Base-by-base conservation (phyloP, 1,140 invertebrate species). In the Eciton burchellii region DNA sequence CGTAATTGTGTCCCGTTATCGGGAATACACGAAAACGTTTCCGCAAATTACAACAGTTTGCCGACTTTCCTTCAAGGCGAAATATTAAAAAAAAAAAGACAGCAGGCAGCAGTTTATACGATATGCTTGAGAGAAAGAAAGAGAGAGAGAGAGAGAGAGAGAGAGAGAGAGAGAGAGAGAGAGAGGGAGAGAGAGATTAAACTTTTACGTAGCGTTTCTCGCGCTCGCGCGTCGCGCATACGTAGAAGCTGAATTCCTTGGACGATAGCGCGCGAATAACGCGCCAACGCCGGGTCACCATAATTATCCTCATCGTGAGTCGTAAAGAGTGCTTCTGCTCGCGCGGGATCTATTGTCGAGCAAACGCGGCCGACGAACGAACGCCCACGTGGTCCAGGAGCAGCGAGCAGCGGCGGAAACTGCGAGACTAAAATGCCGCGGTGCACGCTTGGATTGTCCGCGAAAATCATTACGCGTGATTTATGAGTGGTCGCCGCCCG, bases 301-400 rank as follows among this genome's bases (percentile, higher is more conserved):
- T 74, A 74, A 81, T 81, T 81, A 81, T 81, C 79, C 54, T 41
- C 70, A 60, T 81, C 79, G 79, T 14, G 47, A 73, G 68, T 52
- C 79, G 79, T 81, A 81, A 81, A 81, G n/a, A n/a, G 66, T 68
- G 70, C 79, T 81, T 81, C 79, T 73, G 68, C 70, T 60, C 79
- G 79, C 60, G 68, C 21, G 45, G 74, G 74, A 81, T 81, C 79
- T 81, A 81, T 81, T 81, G 79, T 81, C 79, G 79, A 74, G 68
- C 26, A 74, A 81, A 60, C n/a, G 68, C 41, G 57, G 11, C 43
- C 49, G 68, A 73, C 77, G 68, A 56, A 35, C 35, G 47, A 77
- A 77, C 74, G 49, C 74, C 49, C 74, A 79, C 74, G 63, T 70
- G 63, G 43, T 49, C 70, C n/a, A 56, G 41, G n/a, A n/a, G n/a